A percentile compares a stretch with the other conserved stretches of the same genome.
These are phyloP conservation scores for Ondatra zibethicus DNA, from an alignment of 2,113 vertebrate genomes.

Conservation along the genomic window DNA sequence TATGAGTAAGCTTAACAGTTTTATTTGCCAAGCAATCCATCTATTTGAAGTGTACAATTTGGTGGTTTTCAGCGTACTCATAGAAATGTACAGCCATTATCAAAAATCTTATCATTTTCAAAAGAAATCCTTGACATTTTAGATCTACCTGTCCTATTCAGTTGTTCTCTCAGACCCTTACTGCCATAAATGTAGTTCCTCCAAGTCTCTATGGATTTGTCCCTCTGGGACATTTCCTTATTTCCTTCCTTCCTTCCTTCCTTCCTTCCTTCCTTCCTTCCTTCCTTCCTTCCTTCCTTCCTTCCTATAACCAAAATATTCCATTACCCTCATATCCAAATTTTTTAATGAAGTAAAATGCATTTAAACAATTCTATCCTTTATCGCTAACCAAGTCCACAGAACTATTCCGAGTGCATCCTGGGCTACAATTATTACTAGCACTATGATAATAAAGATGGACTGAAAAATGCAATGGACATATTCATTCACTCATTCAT, in stretches of 20 bases:
- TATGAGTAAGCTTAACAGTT: neutral
- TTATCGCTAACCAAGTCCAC: neutral
- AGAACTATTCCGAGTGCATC: neutral
- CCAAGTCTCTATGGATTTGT: neutral
- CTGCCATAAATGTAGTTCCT: slow-evolving; percentile 11
- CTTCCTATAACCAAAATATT: neutral
- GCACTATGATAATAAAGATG: neutral
- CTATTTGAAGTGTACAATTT: neutral
- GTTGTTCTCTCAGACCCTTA: neutral
- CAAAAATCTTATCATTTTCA: neutral
- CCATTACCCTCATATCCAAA: neutral
- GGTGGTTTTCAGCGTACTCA: neutral
- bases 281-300: slow-evolving; percentile 19
- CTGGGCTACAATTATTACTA: neutral
- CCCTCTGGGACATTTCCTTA: slow-evolving; percentile 26
- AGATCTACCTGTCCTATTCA: neutral
- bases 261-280: too few species aligned
- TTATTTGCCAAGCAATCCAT: neutral
- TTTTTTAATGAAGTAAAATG: neutral
- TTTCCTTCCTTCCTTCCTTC: neutral
- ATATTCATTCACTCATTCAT: neutral
- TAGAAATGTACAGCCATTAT: neutral
- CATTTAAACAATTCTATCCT: neutral
- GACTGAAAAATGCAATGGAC: neutral
- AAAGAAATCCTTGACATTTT: neutral